These are phyloP conservation scores for Tinamus major DNA, from an alignment of 2,797 vertebrate genomes.

Conservation along the genomic window DNA sequence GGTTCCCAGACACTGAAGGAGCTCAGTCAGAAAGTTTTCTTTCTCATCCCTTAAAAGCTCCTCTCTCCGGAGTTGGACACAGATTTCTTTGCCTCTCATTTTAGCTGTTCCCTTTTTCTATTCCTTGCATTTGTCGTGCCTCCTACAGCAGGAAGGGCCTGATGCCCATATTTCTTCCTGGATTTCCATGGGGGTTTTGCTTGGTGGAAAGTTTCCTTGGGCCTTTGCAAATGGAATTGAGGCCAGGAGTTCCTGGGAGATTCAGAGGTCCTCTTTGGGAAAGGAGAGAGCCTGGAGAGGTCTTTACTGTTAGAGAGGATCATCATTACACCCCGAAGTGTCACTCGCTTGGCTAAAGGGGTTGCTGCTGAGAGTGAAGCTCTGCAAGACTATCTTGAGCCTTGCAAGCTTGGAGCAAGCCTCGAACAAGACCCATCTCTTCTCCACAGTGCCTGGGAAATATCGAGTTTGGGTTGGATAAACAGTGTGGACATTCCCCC, in stretches of 20 bases:
- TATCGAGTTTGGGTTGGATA: background rate
- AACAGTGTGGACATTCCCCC: rapidly evolving
- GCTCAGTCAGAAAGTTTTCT: background rate
- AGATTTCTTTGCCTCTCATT: background rate
- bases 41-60: background rate
- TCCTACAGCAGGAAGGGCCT: background rate
- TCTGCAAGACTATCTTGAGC: background rate
- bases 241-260: background rate
- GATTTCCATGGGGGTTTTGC: background rate
- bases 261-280: too few species aligned
- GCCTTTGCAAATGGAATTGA: background rate
- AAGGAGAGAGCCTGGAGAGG: background rate
- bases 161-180: background rate
- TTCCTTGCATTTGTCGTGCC: too few species aligned
- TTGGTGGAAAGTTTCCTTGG: background rate
- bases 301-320: background rate
- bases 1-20: background rate
- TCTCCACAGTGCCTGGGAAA: rapidly evolving
- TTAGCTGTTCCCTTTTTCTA: background rate
- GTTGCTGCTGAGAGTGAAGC: background rate
- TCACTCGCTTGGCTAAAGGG: background rate
- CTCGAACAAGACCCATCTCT: background rate
- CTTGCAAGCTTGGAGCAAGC: background rate
- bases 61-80: background rate
- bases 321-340: background rate